Conservation (phyloP, 2,888 invertebrate species). For the Unio pictorum region DNA sequence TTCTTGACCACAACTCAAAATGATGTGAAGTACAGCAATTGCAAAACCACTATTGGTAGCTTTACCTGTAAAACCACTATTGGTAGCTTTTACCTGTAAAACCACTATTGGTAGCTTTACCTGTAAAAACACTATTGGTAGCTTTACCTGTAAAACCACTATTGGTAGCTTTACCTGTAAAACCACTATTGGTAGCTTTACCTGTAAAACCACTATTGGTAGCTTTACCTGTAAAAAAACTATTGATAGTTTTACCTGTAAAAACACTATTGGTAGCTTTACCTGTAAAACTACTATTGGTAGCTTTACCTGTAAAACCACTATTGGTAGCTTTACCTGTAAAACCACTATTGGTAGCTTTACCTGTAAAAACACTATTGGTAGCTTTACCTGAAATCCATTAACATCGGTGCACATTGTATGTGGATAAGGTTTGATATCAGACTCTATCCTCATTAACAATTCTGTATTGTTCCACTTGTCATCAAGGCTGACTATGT, state of each 20-base stretch:
- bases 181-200: not conserved
- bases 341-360: too few relatives aligned
- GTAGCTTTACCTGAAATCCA: slow-evolving; percentile 77
- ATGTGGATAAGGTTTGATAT: slow-evolving; percentile 77
- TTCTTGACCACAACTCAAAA: not conserved
- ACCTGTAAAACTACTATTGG: not conserved
- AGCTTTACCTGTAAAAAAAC: slow-evolving; percentile 39
- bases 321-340: not conserved
- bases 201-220: slow-evolving; percentile 37
- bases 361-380: too few relatives aligned
- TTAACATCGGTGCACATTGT: slow-evolving; percentile 93
- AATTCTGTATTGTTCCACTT: slow-evolving; percentile 81
- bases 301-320: not conserved
- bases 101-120: too few relatives aligned
- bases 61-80: too few relatives aligned
- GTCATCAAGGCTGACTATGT: slow-evolving; percentile 30
- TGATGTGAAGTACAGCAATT: not conserved
- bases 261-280: too few relatives aligned
- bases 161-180: too few relatives aligned
- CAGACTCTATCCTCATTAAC: slow-evolving; percentile 89
- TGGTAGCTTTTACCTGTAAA: slow-evolving; percentile 39
- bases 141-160: slow-evolving; percentile 39
- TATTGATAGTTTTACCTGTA: slow-evolving; percentile 21
- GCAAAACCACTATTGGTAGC: not conserved
- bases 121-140: too few relatives aligned